phyloP scores from a whole-genome alignment of 2,888 invertebrate species.

The Rhogogaster chlorosoma region DNA sequence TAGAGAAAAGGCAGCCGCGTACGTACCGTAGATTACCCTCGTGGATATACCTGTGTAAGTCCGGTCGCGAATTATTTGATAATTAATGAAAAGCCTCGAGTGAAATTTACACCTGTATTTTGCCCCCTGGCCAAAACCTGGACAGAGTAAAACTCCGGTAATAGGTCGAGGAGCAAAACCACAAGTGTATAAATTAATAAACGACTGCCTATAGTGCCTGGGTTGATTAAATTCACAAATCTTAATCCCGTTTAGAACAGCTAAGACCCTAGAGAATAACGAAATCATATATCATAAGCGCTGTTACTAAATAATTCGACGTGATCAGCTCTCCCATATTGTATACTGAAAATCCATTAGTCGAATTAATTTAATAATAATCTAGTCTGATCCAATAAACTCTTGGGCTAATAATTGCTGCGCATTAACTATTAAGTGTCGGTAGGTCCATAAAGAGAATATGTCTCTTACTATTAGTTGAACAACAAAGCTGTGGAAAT shows the following conservation, averaged over 20 bases:
- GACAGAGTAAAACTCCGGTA: not conserved
- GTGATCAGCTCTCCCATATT: not conserved
- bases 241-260: not conserved
- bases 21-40: not conserved
- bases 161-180: not conserved
- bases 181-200: not conserved
- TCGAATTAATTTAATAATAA: constrained; percentile 15
- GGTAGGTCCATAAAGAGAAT: not conserved
- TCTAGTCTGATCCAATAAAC: constrained; percentile 10
- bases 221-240: not conserved
- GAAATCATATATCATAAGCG: not conserved
- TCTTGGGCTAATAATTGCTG: not conserved
- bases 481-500: not conserved
- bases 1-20: too few species aligned
- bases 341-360: not conserved
- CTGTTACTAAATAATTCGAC: not conserved
- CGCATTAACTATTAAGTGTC: not conserved
- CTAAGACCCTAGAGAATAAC: not conserved
- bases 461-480: not conserved
- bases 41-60: not conserved
- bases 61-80: not conserved
- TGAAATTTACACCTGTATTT: not conserved
- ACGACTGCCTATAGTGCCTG: not conserved
- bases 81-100: not conserved
- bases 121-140: not conserved